These are phyloP conservation scores for Desmodus rotundus DNA, from an alignment of 2,113 vertebrate species.

Conservation along the genomic window DNA sequence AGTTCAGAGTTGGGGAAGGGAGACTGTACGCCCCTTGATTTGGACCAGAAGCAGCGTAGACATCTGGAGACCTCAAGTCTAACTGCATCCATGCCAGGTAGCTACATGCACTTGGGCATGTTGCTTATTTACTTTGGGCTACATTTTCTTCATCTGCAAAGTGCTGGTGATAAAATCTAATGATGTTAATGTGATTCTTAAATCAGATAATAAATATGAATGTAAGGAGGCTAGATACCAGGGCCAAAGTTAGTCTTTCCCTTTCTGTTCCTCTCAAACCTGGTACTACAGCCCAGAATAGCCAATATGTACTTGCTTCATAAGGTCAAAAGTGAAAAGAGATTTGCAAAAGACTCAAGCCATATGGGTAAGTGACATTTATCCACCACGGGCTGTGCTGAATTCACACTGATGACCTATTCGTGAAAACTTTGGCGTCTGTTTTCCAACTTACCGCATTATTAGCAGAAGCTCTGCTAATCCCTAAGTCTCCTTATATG, in stretches of 20 bases:
- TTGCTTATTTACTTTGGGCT: neutral
- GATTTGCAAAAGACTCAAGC: neutral
- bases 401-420: slow-evolving; percentile 53
- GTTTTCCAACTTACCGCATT: neutral
- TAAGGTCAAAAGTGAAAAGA: neutral
- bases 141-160: neutral
- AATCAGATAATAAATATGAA: neutral
- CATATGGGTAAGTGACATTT: slow-evolving; percentile 28
- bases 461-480: slow-evolving; percentile 39
- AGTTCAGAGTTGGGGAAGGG: slow-evolving; percentile 24
- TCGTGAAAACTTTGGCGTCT: neutral
- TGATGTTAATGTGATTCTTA: neutral
- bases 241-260: neutral
- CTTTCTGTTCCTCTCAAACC: neutral
- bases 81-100: neutral
- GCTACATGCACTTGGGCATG: neutral
- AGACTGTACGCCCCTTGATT: neutral
- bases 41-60: neutral
- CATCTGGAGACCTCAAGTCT: neutral
- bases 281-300: neutral
- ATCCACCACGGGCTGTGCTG: neutral
- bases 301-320: neutral
- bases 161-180: neutral
- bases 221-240: neutral
- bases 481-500: neutral